A percentile compares a stretch with the other conserved stretches of the same genome.
phyloP scores from a whole-genome alignment of 2,113 vertebrate genomes.

The Leiothrix lutea region DNA sequence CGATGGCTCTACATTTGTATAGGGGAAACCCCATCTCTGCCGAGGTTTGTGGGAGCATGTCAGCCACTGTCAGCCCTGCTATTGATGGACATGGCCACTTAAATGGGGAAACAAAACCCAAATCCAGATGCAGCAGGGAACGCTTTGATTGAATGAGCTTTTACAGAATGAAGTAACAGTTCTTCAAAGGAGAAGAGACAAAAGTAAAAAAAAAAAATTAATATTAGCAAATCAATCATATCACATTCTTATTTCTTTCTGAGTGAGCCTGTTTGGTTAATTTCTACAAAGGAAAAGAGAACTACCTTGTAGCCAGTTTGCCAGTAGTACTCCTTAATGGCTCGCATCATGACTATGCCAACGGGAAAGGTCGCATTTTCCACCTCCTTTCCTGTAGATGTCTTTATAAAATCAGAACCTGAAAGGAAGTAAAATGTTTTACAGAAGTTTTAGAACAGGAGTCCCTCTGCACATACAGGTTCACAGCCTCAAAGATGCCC shows the following conservation, averaged over 20 bases:
- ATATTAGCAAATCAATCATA: background rate
- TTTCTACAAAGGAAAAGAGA: background rate
- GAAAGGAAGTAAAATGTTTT: conserved; percentile 33
- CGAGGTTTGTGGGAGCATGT: background rate
- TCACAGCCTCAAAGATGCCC: background rate
- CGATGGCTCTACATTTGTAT: rapidly evolving
- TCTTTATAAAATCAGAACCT: conserved; percentile 99
- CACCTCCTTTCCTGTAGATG: conserved; percentile 94
- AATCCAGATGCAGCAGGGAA: background rate
- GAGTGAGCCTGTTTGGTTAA: background rate
- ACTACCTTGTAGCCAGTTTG: conserved; percentile 89
- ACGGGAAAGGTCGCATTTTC: conserved; percentile 94
- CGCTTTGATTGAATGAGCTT: rapidly evolving
- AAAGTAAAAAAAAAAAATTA: background rate
- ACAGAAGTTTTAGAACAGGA: background rate
- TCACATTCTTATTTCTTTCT: background rate
- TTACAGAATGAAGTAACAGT: background rate
- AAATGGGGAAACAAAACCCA: background rate
- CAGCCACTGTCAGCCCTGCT: background rate
- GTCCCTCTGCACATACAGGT: background rate
- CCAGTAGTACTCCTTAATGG: conserved; percentile 91
- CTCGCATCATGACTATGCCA: conserved; percentile 91
- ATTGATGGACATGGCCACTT: background rate
- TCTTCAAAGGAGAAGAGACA: background rate
- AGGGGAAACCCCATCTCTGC: background rate